These are phyloP conservation scores for Okapia johnstoni DNA, from an alignment of 2,113 vertebrate genomes.

Conservation along the genomic window DNA sequence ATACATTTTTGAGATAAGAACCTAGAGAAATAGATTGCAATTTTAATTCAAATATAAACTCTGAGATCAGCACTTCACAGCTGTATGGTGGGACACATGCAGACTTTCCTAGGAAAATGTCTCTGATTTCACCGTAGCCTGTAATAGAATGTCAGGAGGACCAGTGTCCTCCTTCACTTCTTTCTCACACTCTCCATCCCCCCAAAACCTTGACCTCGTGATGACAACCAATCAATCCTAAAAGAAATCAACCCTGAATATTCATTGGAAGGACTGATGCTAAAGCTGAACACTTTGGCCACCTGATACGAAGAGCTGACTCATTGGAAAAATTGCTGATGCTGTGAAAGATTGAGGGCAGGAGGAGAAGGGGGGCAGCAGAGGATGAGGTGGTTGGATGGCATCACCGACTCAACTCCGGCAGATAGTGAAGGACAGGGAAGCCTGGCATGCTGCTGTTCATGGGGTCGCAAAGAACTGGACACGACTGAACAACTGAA, in stretches of 20 bases:
- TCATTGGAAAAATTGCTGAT: not conserved
- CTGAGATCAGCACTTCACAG: not conserved
- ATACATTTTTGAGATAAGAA: conserved; percentile 50
- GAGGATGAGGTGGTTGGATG: not conserved
- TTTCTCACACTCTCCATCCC: not conserved
- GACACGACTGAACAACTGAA: not conserved
- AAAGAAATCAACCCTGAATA: not conserved
- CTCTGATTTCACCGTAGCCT: not conserved
- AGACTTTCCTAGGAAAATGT: not conserved
- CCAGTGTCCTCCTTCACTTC: not conserved
- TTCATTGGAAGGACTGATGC: not conserved
- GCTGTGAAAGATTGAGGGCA: not conserved
- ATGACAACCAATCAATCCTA: not conserved
- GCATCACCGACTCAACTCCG: not conserved
- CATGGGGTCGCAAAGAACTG: not conserved
- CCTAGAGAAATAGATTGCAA: conserved; percentile 24
- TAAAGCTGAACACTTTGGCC: not conserved
- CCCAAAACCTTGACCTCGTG: not conserved
- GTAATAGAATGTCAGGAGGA: not conserved
- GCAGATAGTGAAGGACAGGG: not conserved
- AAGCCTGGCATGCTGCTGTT: not conserved
- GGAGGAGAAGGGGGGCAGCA: not conserved
- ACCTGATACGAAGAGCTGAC: not conserved
- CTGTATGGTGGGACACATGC: not conserved
- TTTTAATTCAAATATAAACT: conserved; percentile 41